Conservation (phyloP, 2,797 vertebrate genomes). For the Argentina silus region DNA sequence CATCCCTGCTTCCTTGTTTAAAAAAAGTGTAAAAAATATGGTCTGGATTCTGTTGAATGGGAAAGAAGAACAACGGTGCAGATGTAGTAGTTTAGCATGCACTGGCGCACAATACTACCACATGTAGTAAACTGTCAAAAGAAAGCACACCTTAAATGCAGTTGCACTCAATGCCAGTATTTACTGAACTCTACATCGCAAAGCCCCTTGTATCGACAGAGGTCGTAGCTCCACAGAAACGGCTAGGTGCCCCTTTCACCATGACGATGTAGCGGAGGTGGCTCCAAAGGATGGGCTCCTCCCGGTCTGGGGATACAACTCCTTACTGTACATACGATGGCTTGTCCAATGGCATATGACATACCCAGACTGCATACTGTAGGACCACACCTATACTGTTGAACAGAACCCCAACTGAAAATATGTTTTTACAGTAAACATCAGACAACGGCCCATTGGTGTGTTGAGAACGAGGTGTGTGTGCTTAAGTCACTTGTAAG, state of each 20-base stretch:
- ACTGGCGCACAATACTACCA: not conserved
- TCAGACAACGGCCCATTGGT: not conserved
- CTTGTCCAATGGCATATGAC: too few species aligned
- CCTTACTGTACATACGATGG: too few species aligned
- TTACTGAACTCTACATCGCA: not conserved
- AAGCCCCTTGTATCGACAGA: not conserved
- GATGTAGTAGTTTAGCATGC: not conserved
- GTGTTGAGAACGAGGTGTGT: not conserved
- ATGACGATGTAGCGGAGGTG: too few species aligned
- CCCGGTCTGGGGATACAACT: too few species aligned
- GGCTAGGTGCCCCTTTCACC: too few species aligned
- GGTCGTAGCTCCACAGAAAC: too few species aligned
- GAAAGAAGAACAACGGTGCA: too few species aligned
- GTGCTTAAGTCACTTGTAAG: not conserved
- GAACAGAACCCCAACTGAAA: not conserved
- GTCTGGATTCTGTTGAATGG: not conserved
- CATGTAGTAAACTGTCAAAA: not conserved
- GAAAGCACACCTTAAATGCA: slow-evolving; percentile 11
- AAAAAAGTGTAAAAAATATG: not conserved
- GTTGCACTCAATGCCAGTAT: not conserved
- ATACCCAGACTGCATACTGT: too few species aligned
- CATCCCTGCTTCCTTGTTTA: not conserved
- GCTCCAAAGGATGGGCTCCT: too few species aligned
- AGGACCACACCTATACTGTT: not conserved
- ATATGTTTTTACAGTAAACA: not conserved